Evolutionary conservation across 2,797 vertebrate genomes (phyloP), one percentile per base, ranked within the genome.

Genomic region (Rhinophrynus dorsalis): DNA sequence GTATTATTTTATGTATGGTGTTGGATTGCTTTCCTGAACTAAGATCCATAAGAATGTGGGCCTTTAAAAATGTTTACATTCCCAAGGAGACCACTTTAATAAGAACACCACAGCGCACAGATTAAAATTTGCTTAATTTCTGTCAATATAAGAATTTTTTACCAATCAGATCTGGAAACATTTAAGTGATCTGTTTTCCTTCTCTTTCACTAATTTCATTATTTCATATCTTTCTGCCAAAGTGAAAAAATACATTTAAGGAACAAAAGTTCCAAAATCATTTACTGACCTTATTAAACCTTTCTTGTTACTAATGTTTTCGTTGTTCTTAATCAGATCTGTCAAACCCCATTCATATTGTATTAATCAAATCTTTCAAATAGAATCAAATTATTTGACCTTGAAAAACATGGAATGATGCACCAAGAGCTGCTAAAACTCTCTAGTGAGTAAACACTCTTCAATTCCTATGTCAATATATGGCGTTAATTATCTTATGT

Each of bases 41-140:
- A n/a, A n/a, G n/a, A n/a, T n/a, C n/a, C n/a, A n/a, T n/a, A n/a
- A n/a, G n/a, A n/a, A n/a, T n/a, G n/a, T n/a, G n/a, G n/a, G n/a
- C 18, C 30, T 48, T 35, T 24, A 45, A 57, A 67, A 37, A 35
- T 35, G 5, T 48, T 47, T 40, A 40, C 52, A 45, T 67, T 21
- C 24, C 27, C 23, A 37, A 45, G 23, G 5, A 47, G 21, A 47
- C 47, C 45, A 47, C 57, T 67, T 18, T 40, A 20, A 67, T 57
- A 67, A 45, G 57, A 57, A 57, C 57, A 57, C 23, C 13, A n/a
- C 3, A 45, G 15, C 26, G 37, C 23, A 35, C 7, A 67, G 64
- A 67, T 67, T 33, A 67, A 57, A 29, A 67, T 47, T 47, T 38
- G 37, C 51, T 66, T 56, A 27, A 58, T 67, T 54, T 68, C 33